Evolutionary conservation across 2,797 vertebrate species (phyloP), one percentile per base, ranked within the genome.

Genomic region (Bradypodion pumilum): DNA sequence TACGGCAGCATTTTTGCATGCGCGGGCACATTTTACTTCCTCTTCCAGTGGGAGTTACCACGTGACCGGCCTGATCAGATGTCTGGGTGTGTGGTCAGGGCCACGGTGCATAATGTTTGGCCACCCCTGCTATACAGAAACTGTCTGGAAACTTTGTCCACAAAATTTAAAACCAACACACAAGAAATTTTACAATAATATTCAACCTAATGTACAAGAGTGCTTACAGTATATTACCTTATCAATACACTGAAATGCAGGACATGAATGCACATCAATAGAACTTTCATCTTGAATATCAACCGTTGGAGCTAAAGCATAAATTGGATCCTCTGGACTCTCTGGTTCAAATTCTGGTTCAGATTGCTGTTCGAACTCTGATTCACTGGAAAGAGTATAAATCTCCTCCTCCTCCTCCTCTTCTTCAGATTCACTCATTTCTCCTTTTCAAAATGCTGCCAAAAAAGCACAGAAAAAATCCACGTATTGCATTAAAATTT

Each of bases 161-260:
- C 29, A 23, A 29, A n/a, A 42, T 37, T 70, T 32, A 78, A 44
- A 49, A 21, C 5, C 25, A 6, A 66, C 19, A 1, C n/a, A n/a
- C 16, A 56, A 72, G 7, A 35, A n/a, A 4, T 4, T 78, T 79
- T 78, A 27, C 66, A 49, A 73, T 3, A 69, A 29, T 37, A 40
- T 44, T 32, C 16, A 74, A n/a, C 59, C 37, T 13, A 75, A 84
- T 0, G 82, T 0, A 82, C 49, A 42, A 74, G 40, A 49, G 87
- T 78, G 27, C 1, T 85, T 37, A 76, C 2, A 4, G 68, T 0
- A 0, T 8, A 5, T 52, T 96, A 99, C 98, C 98, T 98, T 96
- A 89, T 98, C 95, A n/a, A 99, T 92, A 78, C 78, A 96, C 78
- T 96, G 95, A 90, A 97, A 96, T 12, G 95, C 96, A 90, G 95